Percentiles rank a stretch among this genome's conserved stretches.
phyloP scores from a whole-genome alignment of 2,888 invertebrate species.

The Phyllotreta striolata region DNA sequence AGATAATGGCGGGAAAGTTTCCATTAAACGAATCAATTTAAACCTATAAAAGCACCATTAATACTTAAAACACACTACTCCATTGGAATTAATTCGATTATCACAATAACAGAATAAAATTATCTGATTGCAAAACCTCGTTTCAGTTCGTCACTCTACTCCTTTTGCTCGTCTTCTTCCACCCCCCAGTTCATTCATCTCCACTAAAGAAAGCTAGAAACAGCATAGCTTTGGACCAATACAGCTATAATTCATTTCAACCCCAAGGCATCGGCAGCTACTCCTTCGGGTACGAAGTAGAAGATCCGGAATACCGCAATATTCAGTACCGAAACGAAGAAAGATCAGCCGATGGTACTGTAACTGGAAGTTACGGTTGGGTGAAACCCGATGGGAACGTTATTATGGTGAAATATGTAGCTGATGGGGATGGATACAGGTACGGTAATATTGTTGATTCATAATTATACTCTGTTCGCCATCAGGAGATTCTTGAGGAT shows the following conservation, averaged over 20 bases:
- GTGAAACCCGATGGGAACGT: constrained; percentile 70
- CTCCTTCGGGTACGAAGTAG: constrained; percentile 76
- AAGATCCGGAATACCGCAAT: constrained; percentile 71
- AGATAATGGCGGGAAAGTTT: no score
- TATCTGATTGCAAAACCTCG: no score
- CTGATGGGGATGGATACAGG: constrained; percentile 75
- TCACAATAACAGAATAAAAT: no score
- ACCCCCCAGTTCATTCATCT: neutral
- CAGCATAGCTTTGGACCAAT: constrained; percentile 56
- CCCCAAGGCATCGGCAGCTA: constrained; percentile 71
- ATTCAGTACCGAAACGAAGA: constrained; percentile 77
- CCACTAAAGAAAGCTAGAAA: constrained; percentile 38
- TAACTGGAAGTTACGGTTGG: constrained; percentile 77
- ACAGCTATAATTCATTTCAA: constrained; percentile 57
- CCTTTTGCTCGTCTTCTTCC: neutral
- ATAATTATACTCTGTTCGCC: no score
- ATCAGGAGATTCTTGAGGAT: no score
- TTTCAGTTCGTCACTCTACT: neutral
- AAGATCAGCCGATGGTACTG: constrained; percentile 74
- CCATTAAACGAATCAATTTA: no score
- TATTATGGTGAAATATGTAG: constrained; percentile 69
- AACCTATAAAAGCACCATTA: no score
- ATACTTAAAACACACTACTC: no score
- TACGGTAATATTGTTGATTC: constrained; percentile 55
- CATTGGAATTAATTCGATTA: no score